Conservation (phyloP, 2,888 invertebrate species). For the Dendrolimus pini region DNA sequence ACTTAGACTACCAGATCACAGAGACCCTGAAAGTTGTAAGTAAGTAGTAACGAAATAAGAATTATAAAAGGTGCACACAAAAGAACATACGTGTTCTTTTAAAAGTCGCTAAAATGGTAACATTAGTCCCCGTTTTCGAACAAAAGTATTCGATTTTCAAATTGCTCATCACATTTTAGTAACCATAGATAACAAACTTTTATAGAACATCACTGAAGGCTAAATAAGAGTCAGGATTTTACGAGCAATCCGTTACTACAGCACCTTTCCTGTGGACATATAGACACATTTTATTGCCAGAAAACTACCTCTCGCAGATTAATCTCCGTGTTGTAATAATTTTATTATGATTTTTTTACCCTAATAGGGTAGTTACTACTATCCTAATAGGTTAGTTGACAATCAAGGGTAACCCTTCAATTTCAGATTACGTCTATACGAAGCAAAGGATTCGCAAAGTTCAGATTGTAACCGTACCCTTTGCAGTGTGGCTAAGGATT, state of each 20-base stretch:
- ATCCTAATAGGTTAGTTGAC: no score
- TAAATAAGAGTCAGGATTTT: slow-evolving; percentile 48
- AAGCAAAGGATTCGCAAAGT: slow-evolving; percentile 25
- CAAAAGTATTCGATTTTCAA: neutral
- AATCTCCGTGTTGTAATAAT: no score
- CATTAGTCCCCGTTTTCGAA: no score
- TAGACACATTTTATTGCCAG: slow-evolving; percentile 36
- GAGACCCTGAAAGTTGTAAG: no score
- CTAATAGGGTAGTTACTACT: neutral
- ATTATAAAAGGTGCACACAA: no score
- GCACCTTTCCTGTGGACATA: slow-evolving; percentile 35
- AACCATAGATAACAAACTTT: no score
- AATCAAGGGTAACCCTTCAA: neutral
- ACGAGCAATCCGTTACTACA: slow-evolving; percentile 43
- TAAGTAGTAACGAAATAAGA: no score
- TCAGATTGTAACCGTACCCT: slow-evolving; percentile 35
- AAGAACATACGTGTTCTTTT: no score
- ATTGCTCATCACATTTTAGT: neutral
- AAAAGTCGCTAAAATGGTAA: no score
- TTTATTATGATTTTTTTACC: neutral
- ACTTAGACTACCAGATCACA: no score
- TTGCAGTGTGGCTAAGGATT: slow-evolving; percentile 46
- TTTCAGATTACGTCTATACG: slow-evolving; percentile 60
- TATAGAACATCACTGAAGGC: neutral
- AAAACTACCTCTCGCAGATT: slow-evolving; percentile 14